Conservation (phyloP, 2,888 invertebrate genomes). For the Ommatoiulus sabulosus region DNA sequence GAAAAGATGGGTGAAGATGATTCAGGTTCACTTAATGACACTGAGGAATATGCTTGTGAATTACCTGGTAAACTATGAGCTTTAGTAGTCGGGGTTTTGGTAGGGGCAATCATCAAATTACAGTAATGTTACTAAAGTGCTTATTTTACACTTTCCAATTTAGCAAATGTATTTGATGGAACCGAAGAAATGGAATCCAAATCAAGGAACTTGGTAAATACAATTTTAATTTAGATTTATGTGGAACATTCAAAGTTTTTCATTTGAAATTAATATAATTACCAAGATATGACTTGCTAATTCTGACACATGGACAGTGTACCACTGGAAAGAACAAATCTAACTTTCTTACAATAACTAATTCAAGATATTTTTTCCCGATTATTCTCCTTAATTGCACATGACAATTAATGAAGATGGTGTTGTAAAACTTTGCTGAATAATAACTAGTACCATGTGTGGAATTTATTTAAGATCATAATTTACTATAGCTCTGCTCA, state of each 20-base stretch:
- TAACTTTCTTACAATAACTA: not conserved
- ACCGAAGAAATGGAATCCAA: not conserved
- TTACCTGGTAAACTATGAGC: not conserved
- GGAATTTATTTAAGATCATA: no score
- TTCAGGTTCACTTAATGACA: not conserved
- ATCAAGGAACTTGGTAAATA: not conserved
- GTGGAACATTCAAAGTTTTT: no score
- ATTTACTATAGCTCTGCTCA: no score
- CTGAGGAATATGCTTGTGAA: constrained; percentile 12
- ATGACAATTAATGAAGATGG: no score
- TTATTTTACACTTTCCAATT: not conserved
- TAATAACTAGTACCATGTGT: no score
- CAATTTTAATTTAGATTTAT: no score
- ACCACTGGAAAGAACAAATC: no score
- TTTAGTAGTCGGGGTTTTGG: not conserved
- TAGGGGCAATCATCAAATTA: not conserved
- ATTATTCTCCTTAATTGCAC: no score
- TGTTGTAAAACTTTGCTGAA: no score
- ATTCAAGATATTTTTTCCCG: not conserved
- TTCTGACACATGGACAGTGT: no score
- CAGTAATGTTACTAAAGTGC: not conserved
- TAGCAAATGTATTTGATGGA: not conserved
- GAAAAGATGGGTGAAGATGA: not conserved
- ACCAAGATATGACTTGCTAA: no score
- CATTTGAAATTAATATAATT: not conserved